These are phyloP conservation scores for Fabriciana adippe DNA, from an alignment of 2,888 invertebrate species.

Conservation along the genomic window DNA sequence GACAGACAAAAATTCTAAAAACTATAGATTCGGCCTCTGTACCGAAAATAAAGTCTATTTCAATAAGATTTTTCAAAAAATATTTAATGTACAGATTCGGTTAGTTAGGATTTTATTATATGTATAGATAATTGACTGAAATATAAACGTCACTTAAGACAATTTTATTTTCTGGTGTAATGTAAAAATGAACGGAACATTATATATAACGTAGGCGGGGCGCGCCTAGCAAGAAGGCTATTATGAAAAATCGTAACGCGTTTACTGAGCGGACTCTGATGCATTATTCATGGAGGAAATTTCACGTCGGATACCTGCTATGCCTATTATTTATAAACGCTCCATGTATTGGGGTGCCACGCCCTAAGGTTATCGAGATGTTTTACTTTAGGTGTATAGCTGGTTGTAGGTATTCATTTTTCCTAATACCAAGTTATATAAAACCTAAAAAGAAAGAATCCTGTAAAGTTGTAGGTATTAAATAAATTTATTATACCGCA, in stretches of 20 bases:
- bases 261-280: slow-evolving; percentile 74
- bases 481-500: too few relatives aligned
- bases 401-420: slow-evolving; percentile 1
- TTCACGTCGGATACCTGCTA: slow-evolving; percentile 60
- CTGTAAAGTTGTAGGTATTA: not conserved
- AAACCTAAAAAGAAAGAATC: not conserved
- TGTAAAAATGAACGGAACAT: slow-evolving; percentile 66
- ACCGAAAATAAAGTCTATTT: too few relatives aligned
- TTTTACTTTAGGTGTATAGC: slow-evolving; percentile 18
- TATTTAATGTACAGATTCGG: too few relatives aligned
- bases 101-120: too few relatives aligned
- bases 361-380: slow-evolving; percentile 25
- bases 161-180: slow-evolving; percentile 38
- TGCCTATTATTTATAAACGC: slow-evolving; percentile 70
- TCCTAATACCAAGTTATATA: not conserved
- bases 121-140: too few relatives aligned
- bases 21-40: too few relatives aligned
- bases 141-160: slow-evolving; percentile 39
- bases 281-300: slow-evolving; percentile 77
- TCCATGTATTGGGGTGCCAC: slow-evolving; percentile 45
- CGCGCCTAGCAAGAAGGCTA: slow-evolving; percentile 71
- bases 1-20: too few relatives aligned
- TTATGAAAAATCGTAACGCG: slow-evolving; percentile 81
- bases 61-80: too few relatives aligned
- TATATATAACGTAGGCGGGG: slow-evolving; percentile 51